A percentile compares a stretch with the other conserved stretches of the same genome.
Conservation (phyloP, 1,140 invertebrate genomes). For the Marisa cornuarietis region DNA sequence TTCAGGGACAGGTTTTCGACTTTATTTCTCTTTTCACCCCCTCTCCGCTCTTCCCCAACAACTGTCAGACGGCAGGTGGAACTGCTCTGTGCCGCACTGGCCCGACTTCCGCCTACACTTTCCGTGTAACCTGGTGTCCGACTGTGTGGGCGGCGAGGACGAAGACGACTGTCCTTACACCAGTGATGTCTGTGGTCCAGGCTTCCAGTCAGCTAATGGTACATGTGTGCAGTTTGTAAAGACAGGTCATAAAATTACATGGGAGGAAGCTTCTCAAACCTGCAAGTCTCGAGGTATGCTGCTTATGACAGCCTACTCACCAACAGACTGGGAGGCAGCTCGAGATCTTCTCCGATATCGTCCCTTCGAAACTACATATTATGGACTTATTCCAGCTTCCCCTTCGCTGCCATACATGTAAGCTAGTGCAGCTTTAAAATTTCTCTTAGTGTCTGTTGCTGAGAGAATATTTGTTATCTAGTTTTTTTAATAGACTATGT, state of each 20-base stretch:
- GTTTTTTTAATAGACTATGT: no score
- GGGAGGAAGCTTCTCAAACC: background rate
- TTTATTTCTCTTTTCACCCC: background rate
- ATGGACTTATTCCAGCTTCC: no score
- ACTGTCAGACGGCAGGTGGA: background rate
- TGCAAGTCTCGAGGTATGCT: background rate
- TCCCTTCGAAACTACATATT: no score
- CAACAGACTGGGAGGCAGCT: no score
- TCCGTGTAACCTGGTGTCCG: constrained; percentile 2
- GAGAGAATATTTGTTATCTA: no score
- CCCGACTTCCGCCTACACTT: constrained; percentile 2
- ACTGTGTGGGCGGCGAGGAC: constrained; percentile 11
- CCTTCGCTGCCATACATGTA: no score
- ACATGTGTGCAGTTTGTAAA: background rate
- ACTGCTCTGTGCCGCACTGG: constrained; percentile 19
- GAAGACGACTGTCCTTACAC: constrained; percentile 13
- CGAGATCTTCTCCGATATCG: no score
- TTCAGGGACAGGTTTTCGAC: background rate
- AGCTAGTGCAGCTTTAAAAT: no score
- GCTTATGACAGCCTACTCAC: no score
- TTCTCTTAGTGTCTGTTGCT: no score
- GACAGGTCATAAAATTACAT: background rate
- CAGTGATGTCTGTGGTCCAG: background rate
- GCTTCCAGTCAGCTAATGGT: background rate
- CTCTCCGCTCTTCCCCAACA: background rate